A percentile compares a stretch with the other conserved stretches of the same genome.
phyloP scores from a whole-genome alignment of 30 jellyfish, hydroid and myxozoan genomes.

The Cassiopea xamachana region DNA sequence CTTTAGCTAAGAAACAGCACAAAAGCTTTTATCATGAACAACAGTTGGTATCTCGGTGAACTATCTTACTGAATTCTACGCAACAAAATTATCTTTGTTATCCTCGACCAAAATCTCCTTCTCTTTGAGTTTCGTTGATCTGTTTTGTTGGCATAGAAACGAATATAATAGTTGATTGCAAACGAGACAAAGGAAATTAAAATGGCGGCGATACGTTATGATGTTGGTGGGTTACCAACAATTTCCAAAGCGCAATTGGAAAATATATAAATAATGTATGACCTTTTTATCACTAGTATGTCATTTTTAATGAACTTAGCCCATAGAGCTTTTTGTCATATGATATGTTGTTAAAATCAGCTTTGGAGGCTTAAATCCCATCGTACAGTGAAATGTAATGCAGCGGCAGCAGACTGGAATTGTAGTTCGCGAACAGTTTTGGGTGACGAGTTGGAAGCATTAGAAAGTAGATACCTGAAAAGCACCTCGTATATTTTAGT shows the following conservation, averaged over 20 bases:
- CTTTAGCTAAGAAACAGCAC: too few species aligned
- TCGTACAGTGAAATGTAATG: not conserved
- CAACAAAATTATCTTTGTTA: not conserved
- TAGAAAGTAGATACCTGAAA: not conserved
- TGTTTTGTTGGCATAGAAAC: constrained; percentile 48
- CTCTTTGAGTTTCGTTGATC: not conserved
- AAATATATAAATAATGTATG: not conserved
- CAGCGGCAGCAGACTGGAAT: not conserved
- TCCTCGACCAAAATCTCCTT: not conserved
- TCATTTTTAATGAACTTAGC: not conserved
- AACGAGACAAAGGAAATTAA: constrained; percentile 40
- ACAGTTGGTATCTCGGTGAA: too few species aligned
- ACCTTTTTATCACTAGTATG: not conserved
- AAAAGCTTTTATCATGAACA: too few species aligned
- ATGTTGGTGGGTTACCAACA: not conserved
- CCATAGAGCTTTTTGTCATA: not conserved
- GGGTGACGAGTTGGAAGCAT: not conserved
- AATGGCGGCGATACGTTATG: constrained; percentile 33
- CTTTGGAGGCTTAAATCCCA: not conserved
- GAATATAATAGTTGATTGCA: not conserved
- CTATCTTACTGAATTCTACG: not conserved
- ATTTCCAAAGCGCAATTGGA: not conserved
- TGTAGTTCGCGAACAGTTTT: not conserved
- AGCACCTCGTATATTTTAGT: not conserved
- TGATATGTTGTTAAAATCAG: not conserved